These are phyloP conservation scores for Pipra filicauda DNA, from an alignment of 2,113 vertebrate species.

Conservation along the genomic window DNA sequence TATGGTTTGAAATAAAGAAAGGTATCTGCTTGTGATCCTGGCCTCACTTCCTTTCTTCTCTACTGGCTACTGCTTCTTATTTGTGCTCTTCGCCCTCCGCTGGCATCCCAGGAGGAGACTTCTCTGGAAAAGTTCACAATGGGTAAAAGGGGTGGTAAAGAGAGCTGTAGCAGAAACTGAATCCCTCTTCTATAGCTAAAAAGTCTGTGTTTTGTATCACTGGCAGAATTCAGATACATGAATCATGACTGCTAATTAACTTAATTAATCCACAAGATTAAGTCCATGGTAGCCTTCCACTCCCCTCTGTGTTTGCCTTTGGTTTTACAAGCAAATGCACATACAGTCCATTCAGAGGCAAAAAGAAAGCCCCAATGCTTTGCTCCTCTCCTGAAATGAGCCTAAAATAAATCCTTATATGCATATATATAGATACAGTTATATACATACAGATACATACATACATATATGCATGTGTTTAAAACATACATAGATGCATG, in stretches of 20 bases:
- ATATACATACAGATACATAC: background rate
- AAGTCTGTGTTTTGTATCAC: background rate
- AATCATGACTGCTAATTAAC: background rate
- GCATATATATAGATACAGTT: background rate
- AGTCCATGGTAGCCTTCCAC: background rate
- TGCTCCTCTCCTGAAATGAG: background rate
- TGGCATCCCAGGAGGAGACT: background rate
- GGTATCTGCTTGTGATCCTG: background rate
- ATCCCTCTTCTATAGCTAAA: background rate
- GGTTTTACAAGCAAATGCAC: conserved; percentile 8
- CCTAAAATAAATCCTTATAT: background rate
- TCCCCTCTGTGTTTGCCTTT: background rate
- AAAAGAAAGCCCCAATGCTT: background rate
- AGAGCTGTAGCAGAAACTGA: background rate
- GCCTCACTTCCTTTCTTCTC: background rate
- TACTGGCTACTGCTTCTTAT: background rate
- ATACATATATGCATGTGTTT: background rate
- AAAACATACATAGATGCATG: background rate
- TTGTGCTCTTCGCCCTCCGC: background rate
- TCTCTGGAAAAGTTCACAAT: background rate
- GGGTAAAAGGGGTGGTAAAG: background rate
- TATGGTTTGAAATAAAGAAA: background rate
- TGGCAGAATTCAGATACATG: background rate
- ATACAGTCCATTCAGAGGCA: background rate
- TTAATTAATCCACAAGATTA: background rate